Conservation (phyloP, 2,113 vertebrate genomes). For the Ceuthmochares aereus region DNA sequence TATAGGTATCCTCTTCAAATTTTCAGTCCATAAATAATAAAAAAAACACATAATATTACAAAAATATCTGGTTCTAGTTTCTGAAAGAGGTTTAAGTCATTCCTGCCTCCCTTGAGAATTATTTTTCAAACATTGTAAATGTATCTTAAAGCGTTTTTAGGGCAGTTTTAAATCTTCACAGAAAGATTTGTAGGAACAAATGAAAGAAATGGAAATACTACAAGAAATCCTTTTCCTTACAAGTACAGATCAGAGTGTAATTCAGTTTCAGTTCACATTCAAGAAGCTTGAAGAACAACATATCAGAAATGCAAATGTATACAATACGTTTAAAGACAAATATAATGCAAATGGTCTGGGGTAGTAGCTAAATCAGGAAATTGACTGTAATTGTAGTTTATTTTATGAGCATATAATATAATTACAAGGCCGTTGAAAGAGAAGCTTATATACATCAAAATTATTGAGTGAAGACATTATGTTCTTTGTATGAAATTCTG, state of each 20-base stretch:
- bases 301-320: constrained; percentile 30
- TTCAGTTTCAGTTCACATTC: constrained; percentile 9
- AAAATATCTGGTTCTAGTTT: neutral
- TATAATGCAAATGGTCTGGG: neutral
- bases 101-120: neutral
- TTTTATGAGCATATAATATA: constrained; percentile 40
- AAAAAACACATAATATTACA: neutral
- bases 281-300: neutral
- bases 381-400: constrained; percentile 27
- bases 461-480: neutral
- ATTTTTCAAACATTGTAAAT: neutral
- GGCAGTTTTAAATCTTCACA: neutral
- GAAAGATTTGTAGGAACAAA: neutral
- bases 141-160: neutral
- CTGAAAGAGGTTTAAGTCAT: neutral
- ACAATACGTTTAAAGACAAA: constrained; percentile 35
- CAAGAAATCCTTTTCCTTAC: neutral
- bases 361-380: constrained; percentile 48
- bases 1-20: neutral
- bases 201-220: neutral
- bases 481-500: neutral
- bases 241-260: neutral
- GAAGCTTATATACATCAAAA: constrained; percentile 40
- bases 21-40: neutral
- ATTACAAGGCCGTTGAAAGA: constrained; percentile 39